A percentile compares a stretch with the other conserved stretches of the same genome.
phyloP scores from a whole-genome alignment of 2,797 vertebrate genomes.

The Coracias cyanogaster region DNA sequence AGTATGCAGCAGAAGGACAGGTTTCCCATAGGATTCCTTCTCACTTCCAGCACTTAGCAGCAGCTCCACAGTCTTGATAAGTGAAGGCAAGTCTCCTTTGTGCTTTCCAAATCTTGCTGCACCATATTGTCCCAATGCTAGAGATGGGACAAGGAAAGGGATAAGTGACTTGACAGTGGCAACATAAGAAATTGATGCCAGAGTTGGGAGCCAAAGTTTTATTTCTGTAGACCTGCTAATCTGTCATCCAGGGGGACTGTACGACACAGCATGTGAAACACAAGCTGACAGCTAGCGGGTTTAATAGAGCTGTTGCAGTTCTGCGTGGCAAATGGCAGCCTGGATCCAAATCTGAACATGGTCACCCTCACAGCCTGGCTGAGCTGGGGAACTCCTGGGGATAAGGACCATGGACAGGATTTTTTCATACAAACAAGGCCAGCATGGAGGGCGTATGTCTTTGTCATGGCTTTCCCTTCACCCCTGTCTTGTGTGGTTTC shows the following conservation, averaged over 20 bases:
- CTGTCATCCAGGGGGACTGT: not conserved
- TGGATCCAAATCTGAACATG: not conserved
- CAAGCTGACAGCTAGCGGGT: not conserved
- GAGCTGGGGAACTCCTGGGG: not conserved
- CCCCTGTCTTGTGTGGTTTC: not conserved
- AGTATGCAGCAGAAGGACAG: not conserved
- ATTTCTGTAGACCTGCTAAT: not conserved
- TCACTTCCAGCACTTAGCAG: not conserved
- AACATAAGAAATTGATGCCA: fast-evolving
- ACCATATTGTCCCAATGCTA: not conserved
- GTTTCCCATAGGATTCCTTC: not conserved
- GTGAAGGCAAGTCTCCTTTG: not conserved
- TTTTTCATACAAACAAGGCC: not conserved
- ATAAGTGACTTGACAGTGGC: not conserved
- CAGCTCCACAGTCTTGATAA: not conserved
- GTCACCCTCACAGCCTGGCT: not conserved
- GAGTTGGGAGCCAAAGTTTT: not conserved
- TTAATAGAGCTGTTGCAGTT: not conserved
- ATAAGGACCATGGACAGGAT: not conserved
- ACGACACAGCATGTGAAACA: fast-evolving
- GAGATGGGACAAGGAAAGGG: not conserved
- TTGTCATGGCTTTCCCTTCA: not conserved
- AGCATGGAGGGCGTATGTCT: not conserved
- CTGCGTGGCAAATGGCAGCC: not conserved
- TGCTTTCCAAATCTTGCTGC: not conserved